phyloP scores from a whole-genome alignment of 2,113 vertebrate species.

The Rhinolophus ferrumequinum region DNA sequence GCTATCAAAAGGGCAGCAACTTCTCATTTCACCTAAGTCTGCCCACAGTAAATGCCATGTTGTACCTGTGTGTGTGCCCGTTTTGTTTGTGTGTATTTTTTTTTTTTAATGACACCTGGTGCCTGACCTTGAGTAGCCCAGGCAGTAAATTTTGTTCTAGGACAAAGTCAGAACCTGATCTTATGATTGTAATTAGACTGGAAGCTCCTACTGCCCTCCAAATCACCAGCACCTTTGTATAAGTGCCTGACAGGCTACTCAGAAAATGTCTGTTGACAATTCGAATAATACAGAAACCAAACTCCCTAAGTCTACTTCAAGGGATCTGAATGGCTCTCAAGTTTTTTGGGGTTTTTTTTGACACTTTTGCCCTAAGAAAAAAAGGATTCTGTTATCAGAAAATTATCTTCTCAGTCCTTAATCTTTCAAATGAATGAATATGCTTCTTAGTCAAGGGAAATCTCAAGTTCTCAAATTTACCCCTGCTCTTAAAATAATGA shows the following conservation, averaged over 20 bases:
- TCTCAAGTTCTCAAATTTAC: background rate
- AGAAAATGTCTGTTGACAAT: background rate
- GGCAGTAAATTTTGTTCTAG: conserved; percentile 19
- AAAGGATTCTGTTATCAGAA: background rate
- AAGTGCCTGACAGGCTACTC: background rate
- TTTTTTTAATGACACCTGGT: background rate
- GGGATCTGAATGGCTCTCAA: background rate
- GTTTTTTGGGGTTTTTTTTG: background rate
- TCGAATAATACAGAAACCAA: background rate
- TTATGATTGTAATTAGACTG: background rate
- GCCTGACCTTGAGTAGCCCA: background rate
- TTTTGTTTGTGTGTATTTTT: background rate
- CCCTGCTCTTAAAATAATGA: background rate
- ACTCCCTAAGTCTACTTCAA: background rate
- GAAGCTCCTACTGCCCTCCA: background rate
- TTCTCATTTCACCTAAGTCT: background rate
- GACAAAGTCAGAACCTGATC: background rate
- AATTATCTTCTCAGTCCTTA: background rate
- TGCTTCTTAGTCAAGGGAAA: background rate
- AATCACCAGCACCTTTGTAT: background rate
- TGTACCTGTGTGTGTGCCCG: background rate
- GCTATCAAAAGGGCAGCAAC: background rate
- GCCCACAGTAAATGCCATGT: background rate
- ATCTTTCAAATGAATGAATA: conserved; percentile 37
- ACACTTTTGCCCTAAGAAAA: conserved; percentile 22